A percentile compares a stretch with the other conserved stretches of the same genome.
Conservation (phyloP, 2,888 invertebrate species). For the Camptogramma bilineatum region DNA sequence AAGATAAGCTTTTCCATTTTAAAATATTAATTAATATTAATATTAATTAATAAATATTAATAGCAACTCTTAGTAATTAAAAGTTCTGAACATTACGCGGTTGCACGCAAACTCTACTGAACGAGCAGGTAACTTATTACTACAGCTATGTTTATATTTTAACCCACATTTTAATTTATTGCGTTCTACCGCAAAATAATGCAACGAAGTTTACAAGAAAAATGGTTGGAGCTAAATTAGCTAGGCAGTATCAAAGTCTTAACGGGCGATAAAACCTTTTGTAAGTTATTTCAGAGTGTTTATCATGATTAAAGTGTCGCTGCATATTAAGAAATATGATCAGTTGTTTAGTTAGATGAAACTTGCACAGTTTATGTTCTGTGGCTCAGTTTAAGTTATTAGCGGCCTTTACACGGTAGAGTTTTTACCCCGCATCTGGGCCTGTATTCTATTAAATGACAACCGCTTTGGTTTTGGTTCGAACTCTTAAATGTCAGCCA, state of each 20-base stretch:
- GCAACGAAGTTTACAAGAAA: constrained; percentile 26
- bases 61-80: constrained; percentile 27
- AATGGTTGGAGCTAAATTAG: constrained; percentile 14
- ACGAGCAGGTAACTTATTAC: constrained; percentile 40
- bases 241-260: constrained; percentile 2
- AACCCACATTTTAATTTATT: constrained; percentile 37
- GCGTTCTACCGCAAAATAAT: constrained; percentile 30
- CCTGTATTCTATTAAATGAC: too few relatives aligned
- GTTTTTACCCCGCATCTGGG: too few relatives aligned
- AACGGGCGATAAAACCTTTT: not conserved
- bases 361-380: too few relatives aligned
- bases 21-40: constrained; percentile 30
- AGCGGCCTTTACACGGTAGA: too few relatives aligned
- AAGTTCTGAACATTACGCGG: constrained; percentile 29
- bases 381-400: too few relatives aligned
- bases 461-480: too few relatives aligned
- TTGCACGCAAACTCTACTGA: constrained; percentile 39
- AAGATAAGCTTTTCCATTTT: constrained; percentile 13
- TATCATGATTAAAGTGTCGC: too few relatives aligned
- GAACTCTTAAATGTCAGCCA: too few relatives aligned
- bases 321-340: too few relatives aligned
- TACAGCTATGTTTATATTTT: constrained; percentile 31
- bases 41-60: constrained; percentile 33
- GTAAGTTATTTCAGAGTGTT: constrained; percentile 1
- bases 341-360: too few relatives aligned